phyloP scores from a whole-genome alignment of 1,140 invertebrate genomes.

The Pseudomyrmex pallidus region DNA sequence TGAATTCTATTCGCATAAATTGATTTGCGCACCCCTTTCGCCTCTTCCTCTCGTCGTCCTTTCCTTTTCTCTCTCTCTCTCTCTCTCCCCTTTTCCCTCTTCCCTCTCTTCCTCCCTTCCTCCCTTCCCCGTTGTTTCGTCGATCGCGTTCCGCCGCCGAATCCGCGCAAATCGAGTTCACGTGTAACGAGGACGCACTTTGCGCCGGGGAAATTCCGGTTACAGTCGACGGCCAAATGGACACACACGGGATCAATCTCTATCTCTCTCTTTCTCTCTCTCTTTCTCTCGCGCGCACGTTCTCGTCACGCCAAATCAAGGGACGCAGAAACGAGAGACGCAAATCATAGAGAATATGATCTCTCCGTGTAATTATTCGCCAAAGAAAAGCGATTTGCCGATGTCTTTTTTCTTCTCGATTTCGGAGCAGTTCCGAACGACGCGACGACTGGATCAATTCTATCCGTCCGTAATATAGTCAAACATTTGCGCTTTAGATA shows the following conservation, averaged over 20 bases:
- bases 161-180: constrained; percentile 46
- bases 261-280: too few species aligned
- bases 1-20: constrained; percentile 58
- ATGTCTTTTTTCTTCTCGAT: background rate
- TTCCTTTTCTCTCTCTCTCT: too few species aligned
- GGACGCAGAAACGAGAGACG: too few species aligned
- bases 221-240: background rate
- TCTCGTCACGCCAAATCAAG: background rate
- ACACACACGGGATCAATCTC: background rate
- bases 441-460: background rate
- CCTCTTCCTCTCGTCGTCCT: background rate
- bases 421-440: background rate
- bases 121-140: constrained; percentile 26
- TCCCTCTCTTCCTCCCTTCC: too few species aligned
- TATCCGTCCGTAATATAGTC: background rate
- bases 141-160: constrained; percentile 34
- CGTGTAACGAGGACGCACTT: constrained; percentile 40
- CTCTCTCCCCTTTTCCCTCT: too few species aligned
- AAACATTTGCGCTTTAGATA: constrained; percentile 45
- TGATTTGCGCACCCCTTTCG: constrained; percentile 32
- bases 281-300: background rate
- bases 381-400: background rate
- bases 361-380: background rate
- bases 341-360: background rate
- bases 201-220: background rate